phyloP scores from a whole-genome alignment of 2,888 invertebrate genomes.

The Brenthis daphne region DNA sequence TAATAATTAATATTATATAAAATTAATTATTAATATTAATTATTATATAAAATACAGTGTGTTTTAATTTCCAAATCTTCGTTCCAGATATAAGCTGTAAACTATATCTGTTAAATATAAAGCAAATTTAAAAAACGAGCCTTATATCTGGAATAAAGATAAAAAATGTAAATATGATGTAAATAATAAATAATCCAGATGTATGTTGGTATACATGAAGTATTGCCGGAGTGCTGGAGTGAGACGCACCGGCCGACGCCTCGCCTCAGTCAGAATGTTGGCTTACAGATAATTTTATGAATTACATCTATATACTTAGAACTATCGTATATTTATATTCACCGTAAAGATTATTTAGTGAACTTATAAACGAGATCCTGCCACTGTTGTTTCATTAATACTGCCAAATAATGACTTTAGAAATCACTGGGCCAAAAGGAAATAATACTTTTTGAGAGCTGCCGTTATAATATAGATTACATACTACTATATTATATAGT shows the following conservation, averaged over 20 bases:
- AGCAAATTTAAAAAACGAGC: neutral
- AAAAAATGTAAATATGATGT: neutral
- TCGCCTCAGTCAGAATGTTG: conserved; percentile 56
- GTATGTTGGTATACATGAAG: too few relatives aligned
- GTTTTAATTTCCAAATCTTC: neutral
- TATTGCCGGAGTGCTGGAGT: neutral
- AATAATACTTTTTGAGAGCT: conserved; percentile 62
- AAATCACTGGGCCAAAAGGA: conserved; percentile 41
- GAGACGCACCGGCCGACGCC: conserved; percentile 43
- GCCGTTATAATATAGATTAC: conserved; percentile 40
- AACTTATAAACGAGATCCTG: conserved; percentile 73
- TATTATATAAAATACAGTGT: neutral
- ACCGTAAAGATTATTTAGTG: conserved; percentile 64
- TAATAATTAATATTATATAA: too few relatives aligned
- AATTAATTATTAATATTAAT: too few relatives aligned
- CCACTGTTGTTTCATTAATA: conserved; percentile 66
- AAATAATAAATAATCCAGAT: too few relatives aligned
- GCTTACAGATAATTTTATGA: conserved; percentile 58
- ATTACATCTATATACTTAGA: conserved; percentile 66
- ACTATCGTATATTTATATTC: conserved; percentile 80
- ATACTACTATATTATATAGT: conserved; percentile 9
- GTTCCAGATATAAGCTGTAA: conserved; percentile 5
- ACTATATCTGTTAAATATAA: neutral
- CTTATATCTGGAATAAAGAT: conserved; percentile 9
- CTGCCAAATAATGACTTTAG: conserved; percentile 69